Evolutionary conservation across 2,888 invertebrate species (phyloP).

Genomic region (Scaptomyza caliginosa): DNA sequence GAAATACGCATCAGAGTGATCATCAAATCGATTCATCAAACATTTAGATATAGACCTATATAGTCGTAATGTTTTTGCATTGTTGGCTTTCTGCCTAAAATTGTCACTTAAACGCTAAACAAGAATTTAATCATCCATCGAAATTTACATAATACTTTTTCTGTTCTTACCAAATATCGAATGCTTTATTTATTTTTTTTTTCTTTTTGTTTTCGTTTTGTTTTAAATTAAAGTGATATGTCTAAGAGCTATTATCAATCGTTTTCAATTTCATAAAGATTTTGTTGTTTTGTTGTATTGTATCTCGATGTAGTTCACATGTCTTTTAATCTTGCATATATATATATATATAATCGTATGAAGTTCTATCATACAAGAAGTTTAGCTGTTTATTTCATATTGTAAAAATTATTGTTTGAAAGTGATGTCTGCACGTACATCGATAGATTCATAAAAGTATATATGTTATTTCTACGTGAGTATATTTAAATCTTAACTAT

Average conservation of each 20-base stretch:
- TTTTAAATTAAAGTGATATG: slow-evolving; percentile 83
- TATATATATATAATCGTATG: slow-evolving; percentile 9
- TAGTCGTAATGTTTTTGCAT: slow-evolving; percentile 7
- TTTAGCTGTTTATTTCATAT: slow-evolving; percentile 2
- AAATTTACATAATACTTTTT: slow-evolving; percentile 40
- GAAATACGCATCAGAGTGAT: slow-evolving; percentile 24
- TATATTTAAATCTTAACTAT: slow-evolving; percentile 28
- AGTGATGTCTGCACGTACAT: slow-evolving; percentile 29
- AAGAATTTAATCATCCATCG: slow-evolving; percentile 60
- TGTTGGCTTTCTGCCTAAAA: slow-evolving; percentile 38
- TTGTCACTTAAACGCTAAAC: slow-evolving; percentile 68
- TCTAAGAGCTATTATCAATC: slow-evolving; percentile 84
- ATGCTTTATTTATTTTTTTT: slow-evolving; percentile 27
- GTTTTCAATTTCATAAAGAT: slow-evolving; percentile 77
- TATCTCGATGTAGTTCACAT: slow-evolving; percentile 61
- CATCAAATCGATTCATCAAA: slow-evolving; percentile 5
- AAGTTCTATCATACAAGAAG: slow-evolving; percentile 7
- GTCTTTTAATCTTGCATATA: too few relatives aligned
- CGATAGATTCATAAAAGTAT: background rate
- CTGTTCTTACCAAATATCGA: slow-evolving; percentile 28
- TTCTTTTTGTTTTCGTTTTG: slow-evolving; percentile 17
- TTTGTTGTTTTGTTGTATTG: slow-evolving; percentile 53
- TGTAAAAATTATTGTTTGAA: slow-evolving; percentile 55
- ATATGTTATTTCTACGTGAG: slow-evolving; percentile 2
- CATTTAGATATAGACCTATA: slow-evolving; percentile 7